Evolutionary conservation across 2,113 vertebrate genomes (phyloP).

Genomic region (Bothrops jararaca): DNA sequence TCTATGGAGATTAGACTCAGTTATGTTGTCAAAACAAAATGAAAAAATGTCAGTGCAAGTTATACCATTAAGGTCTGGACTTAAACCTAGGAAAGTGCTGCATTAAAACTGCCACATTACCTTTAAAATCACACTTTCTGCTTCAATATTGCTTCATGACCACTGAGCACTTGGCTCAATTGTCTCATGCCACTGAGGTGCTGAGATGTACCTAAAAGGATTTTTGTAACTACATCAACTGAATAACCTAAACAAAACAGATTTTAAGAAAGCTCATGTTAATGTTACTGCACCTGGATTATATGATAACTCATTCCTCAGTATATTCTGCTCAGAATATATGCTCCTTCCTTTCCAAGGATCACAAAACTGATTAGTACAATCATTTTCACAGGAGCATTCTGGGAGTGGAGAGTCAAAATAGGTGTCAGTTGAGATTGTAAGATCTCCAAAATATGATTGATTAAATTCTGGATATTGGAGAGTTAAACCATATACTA

Average conservation of each 20-base stretch:
- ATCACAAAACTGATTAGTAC: not conserved
- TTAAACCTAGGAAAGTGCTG: slow-evolving; percentile 49
- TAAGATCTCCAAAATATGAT: not conserved
- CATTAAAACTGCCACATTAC: slow-evolving; percentile 47
- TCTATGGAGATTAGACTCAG: slow-evolving; percentile 67
- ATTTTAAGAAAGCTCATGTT: slow-evolving; percentile 31
- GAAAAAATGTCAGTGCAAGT: slow-evolving; percentile 69
- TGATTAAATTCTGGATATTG: not conserved
- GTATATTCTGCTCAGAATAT: not conserved
- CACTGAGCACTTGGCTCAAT: slow-evolving; percentile 39
- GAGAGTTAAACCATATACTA: not conserved
- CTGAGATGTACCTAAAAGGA: slow-evolving; percentile 19
- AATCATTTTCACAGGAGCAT: not conserved
- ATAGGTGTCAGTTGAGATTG: not conserved
- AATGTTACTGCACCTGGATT: slow-evolving; percentile 23
- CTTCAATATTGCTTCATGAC: slow-evolving; percentile 49
- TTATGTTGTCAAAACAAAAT: slow-evolving; percentile 72
- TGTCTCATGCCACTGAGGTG: slow-evolving; percentile 41
- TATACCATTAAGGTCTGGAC: slow-evolving; percentile 59
- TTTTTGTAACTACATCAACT: slow-evolving; percentile 31
- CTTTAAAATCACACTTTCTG: slow-evolving; percentile 54
- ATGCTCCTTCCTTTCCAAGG: not conserved
- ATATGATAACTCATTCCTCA: not conserved
- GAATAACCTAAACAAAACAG: slow-evolving; percentile 43
- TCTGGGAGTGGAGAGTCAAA: not conserved